phyloP scores from a whole-genome alignment of 2,113 vertebrate species.

The Sinocyclocheilus grahami region DNA sequence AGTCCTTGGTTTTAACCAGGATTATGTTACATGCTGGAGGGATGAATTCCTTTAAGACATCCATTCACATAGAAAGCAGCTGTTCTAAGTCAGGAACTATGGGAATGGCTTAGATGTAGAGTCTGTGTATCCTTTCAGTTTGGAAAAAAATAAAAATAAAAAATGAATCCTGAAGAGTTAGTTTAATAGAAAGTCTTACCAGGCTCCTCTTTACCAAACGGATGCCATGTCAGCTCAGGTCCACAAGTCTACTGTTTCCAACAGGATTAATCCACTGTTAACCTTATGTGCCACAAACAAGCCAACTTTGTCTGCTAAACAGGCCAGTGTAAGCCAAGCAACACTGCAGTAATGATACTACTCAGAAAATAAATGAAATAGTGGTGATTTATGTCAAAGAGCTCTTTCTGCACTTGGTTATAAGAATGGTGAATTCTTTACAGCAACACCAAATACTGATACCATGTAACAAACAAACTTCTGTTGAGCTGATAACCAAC shows the following conservation, averaged over 20 bases:
- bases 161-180: conserved; percentile 57
- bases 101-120: conserved; percentile 42
- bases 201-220: conserved; percentile 12
- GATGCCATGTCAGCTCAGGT: conserved; percentile 51
- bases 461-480: neutral
- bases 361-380: neutral
- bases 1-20: neutral
- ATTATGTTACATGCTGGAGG: conserved; percentile 15
- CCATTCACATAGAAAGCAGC: conserved; percentile 14
- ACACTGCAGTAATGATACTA: conserved; percentile 4
- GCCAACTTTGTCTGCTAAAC: conserved; percentile 38
- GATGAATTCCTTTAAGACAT: conserved; percentile 11
- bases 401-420: neutral
- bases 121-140: conserved; percentile 53
- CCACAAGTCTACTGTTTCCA: conserved; percentile 61
- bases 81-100: conserved; percentile 19
- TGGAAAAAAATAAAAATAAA: conserved; percentile 60
- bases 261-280: conserved; percentile 63
- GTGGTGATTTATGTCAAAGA: neutral
- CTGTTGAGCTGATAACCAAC: neutral
- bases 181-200: conserved; percentile 50
- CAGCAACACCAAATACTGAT: neutral
- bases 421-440: neutral
- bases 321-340: conserved; percentile 22
- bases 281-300: conserved; percentile 50